Conservation (phyloP, 1,140 invertebrate species). For the Chrysoperla carnea region DNA sequence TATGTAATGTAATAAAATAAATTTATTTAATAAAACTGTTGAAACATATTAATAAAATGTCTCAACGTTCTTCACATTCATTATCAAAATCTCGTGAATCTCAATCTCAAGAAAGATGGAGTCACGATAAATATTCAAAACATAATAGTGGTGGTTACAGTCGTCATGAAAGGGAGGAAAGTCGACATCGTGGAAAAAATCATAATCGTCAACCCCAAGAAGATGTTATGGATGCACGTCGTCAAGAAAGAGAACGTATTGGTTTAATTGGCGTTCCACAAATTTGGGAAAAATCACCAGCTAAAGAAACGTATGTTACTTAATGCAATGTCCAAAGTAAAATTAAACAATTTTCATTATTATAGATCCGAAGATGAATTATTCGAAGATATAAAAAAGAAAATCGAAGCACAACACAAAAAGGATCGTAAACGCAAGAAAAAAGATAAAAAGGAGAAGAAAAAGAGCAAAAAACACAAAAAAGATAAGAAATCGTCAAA, state of each 20-base stretch:
- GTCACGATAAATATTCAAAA: too few species aligned
- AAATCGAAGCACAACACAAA: constrained; percentile 22
- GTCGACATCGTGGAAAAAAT: too few species aligned
- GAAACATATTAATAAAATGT: too few species aligned
- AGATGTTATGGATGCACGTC: constrained; percentile 39
- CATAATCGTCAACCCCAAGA: constrained; percentile 18
- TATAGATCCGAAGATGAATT: constrained; percentile 29
- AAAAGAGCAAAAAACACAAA: constrained; percentile 23
- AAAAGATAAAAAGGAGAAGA: constrained; percentile 25
- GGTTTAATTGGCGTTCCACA: constrained; percentile 43
- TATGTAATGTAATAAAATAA: too few species aligned
- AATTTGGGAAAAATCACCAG: constrained; percentile 57
- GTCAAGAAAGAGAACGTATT: constrained; percentile 52
- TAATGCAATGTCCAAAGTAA: constrained; percentile 1
- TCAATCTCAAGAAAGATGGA: too few species aligned
- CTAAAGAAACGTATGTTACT: constrained; percentile 35
- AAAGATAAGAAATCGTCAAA: constrained; percentile 26
- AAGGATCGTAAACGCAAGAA: constrained; percentile 18
- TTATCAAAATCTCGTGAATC: too few species aligned
- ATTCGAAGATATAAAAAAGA: constrained; percentile 37
- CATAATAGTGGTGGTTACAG: too few species aligned
- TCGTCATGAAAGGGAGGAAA: too few species aligned
- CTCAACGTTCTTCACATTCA: too few species aligned
- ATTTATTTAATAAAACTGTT: too few species aligned
- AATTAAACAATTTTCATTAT: constrained; percentile 9